phyloP scores from a whole-genome alignment of 2,113 vertebrate genomes.

The Tragelaphus strepsiceros region DNA sequence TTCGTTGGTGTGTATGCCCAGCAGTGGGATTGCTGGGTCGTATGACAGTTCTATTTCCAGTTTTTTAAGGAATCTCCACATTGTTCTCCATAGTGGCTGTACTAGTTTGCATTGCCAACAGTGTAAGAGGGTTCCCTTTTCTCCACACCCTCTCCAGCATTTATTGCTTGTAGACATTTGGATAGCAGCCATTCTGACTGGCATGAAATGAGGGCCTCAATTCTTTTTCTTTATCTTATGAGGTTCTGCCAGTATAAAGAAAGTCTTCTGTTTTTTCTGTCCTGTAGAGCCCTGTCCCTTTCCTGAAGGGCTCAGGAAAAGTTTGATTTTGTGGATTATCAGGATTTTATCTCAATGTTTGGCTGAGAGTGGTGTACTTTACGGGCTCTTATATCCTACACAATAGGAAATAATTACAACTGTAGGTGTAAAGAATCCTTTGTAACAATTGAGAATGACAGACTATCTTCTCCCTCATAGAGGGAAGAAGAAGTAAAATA shows the following conservation, averaged over 20 bases:
- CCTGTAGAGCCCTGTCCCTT: neutral
- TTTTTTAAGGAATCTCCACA: too few relatives aligned
- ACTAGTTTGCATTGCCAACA: too few relatives aligned
- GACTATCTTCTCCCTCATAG: neutral
- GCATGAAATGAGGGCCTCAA: too few relatives aligned
- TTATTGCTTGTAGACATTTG: too few relatives aligned
- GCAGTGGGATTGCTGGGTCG: too few relatives aligned
- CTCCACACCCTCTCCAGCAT: too few relatives aligned
- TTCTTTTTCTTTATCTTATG: neutral
- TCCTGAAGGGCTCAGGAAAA: neutral
- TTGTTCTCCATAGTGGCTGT: too few relatives aligned
- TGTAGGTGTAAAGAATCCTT: neutral
- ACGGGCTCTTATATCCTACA: neutral
- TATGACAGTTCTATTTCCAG: too few relatives aligned
- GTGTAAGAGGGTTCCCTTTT: too few relatives aligned
- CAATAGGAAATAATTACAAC: neutral
- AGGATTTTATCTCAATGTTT: neutral
- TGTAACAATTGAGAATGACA: neutral
- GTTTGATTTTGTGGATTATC: neutral
- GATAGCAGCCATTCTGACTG: too few relatives aligned
- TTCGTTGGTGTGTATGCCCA: too few relatives aligned
- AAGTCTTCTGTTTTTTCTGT: neutral
- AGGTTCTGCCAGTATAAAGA: neutral
- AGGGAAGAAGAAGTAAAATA: neutral
- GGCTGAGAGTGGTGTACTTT: neutral